These are phyloP conservation scores for Chamaetylas fuelleborni DNA, from an alignment of 2,113 vertebrate species.

Conservation along the genomic window DNA sequence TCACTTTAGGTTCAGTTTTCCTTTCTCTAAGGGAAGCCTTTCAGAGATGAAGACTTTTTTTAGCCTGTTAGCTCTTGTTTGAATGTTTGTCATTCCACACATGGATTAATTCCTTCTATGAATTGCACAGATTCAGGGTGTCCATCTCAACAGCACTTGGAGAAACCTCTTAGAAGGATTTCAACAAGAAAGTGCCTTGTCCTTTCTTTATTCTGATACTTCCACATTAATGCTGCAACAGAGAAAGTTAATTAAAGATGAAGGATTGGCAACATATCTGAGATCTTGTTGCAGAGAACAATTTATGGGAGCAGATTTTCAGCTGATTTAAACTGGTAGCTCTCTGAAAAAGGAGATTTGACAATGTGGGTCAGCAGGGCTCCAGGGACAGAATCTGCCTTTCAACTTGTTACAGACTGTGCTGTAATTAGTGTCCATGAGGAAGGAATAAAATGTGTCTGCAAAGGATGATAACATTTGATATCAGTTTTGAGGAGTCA, in stretches of 20 bases:
- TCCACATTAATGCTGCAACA: neutral
- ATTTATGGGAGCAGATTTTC: neutral
- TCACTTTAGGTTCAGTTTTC: neutral
- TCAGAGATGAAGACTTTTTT: neutral
- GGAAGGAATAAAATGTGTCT: neutral
- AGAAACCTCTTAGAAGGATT: neutral
- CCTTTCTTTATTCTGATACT: neutral
- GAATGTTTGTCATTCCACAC: neutral
- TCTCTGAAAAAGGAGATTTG: neutral
- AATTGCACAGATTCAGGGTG: neutral
- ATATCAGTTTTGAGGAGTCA: neutral
- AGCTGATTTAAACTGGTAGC: neutral
- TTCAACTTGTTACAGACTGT: neutral
- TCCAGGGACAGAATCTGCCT: neutral
- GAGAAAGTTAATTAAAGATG: slow-evolving; percentile 10
- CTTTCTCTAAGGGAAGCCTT: neutral
- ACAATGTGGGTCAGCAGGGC: slow-evolving; percentile 17
- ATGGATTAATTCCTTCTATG: neutral
- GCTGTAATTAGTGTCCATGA: neutral
- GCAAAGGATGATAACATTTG: neutral
- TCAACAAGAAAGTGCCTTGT: neutral
- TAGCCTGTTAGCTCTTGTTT: neutral
- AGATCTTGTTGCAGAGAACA: neutral
- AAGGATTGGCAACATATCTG: neutral
- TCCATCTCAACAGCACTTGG: neutral